phyloP scores from a whole-genome alignment of 2,888 invertebrate genomes.

The Thymelicus lineola region DNA sequence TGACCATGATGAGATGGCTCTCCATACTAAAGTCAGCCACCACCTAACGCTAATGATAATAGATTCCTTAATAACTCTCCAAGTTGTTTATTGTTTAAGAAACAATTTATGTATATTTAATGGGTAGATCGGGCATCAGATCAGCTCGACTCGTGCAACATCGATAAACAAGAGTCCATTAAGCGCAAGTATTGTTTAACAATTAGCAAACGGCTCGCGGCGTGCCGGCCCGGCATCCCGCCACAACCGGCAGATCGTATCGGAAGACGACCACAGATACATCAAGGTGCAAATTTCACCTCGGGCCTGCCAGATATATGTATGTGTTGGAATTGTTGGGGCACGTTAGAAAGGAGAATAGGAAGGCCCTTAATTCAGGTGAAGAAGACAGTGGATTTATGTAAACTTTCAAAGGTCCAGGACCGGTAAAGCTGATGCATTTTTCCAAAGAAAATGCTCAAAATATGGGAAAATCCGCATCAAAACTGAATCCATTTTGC shows the following conservation, averaged over 20 bases:
- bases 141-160: not conserved
- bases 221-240: not conserved
- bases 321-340: no score
- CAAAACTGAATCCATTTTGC: no score
- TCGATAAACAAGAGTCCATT: constrained; percentile 19
- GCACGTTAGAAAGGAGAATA: no score
- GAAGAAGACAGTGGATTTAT: no score
- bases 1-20: no score
- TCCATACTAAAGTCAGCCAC: no score
- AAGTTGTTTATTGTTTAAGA: constrained; percentile 5
- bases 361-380: no score
- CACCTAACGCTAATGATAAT: no score
- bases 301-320: not conserved
- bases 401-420: no score
- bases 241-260: constrained; percentile 18
- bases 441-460: no score
- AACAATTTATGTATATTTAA: not conserved
- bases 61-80: not conserved
- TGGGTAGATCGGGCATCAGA: not conserved
- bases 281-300: not conserved
- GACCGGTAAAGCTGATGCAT: no score
- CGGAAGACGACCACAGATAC: constrained; percentile 18
- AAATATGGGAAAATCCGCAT: no score
- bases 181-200: constrained; percentile 29
- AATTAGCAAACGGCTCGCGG: constrained; percentile 16